Conservation (phyloP, 1,140 invertebrate species). For the Meloidogyne exigua region DNA sequence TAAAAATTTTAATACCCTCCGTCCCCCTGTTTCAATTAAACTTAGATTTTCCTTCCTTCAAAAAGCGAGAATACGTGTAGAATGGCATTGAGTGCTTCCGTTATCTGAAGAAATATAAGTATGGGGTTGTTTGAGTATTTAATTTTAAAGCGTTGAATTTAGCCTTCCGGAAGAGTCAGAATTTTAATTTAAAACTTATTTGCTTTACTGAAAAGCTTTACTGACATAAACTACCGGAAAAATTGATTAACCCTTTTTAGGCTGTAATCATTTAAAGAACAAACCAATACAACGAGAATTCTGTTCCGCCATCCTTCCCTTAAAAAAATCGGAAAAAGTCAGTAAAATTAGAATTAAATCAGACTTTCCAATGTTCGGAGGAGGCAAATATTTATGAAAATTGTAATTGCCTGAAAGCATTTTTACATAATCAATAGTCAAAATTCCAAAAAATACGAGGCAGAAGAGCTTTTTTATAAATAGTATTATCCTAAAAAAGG, state of each 20-base stretch:
- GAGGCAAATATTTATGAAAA: constrained; percentile 33
- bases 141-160: too few species aligned
- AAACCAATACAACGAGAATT: constrained; percentile 37
- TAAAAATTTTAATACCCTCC: too few species aligned
- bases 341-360: neutral
- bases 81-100: neutral
- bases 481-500: too few species aligned
- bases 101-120: neutral
- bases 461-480: constrained; percentile 18
- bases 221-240: too few species aligned
- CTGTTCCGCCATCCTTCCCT: constrained; percentile 39
- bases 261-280: neutral
- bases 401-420: constrained; percentile 45
- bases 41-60: neutral
- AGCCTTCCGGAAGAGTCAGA: too few species aligned
- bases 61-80: neutral
- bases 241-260: neutral
- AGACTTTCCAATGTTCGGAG: neutral
- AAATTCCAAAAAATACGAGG: constrained; percentile 32
- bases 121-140: too few species aligned
- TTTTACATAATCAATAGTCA: constrained; percentile 42
- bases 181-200: too few species aligned
- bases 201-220: too few species aligned
- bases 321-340: constrained; percentile 11
- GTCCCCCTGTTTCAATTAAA: too few species aligned